Percentiles rank a stretch among this genome's conserved stretches.
These are phyloP conservation scores for Pollachius pollachius DNA, from an alignment of 2,113 vertebrate genomes.

Conservation along the genomic window DNA sequence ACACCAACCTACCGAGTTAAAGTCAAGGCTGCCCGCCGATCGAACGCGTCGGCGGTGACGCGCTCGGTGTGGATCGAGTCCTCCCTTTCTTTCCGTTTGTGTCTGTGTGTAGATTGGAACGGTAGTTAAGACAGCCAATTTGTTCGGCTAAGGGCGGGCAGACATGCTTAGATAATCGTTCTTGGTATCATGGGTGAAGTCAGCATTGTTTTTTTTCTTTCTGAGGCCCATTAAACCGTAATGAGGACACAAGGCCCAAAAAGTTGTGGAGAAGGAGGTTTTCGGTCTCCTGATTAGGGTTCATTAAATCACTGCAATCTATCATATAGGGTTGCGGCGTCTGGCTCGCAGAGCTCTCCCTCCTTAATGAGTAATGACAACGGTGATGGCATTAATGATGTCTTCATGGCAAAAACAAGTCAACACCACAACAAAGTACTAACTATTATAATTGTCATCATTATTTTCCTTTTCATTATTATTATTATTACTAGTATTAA, in stretches of 20 bases:
- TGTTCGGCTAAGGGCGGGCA: constrained; percentile 51
- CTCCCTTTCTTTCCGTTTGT: constrained; percentile 15
- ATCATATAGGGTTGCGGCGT: background rate
- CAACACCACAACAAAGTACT: background rate
- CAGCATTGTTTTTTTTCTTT: constrained; percentile 41
- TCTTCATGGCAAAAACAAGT: background rate
- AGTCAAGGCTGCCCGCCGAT: background rate
- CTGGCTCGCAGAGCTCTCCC: background rate
- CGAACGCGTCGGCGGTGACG: constrained; percentile 12
- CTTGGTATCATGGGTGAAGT: constrained; percentile 51
- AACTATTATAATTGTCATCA: too few species aligned
- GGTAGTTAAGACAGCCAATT: constrained; percentile 50
- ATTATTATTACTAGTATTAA: too few species aligned
- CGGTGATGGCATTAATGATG: too few species aligned
- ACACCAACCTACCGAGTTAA: background rate
- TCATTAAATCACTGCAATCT: background rate
- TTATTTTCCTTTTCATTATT: too few species aligned
- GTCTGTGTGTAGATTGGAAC: constrained; percentile 23
- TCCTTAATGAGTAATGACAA: too few species aligned
- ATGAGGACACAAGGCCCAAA: constrained; percentile 41
- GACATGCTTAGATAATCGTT: constrained; percentile 57
- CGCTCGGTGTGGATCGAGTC: background rate
- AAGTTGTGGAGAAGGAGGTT: constrained; percentile 27
- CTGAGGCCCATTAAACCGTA: constrained; percentile 54
- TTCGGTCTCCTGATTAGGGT: constrained; percentile 37